Conservation (phyloP, 1,140 invertebrate species). For the Trichonephila clavipes region DNA sequence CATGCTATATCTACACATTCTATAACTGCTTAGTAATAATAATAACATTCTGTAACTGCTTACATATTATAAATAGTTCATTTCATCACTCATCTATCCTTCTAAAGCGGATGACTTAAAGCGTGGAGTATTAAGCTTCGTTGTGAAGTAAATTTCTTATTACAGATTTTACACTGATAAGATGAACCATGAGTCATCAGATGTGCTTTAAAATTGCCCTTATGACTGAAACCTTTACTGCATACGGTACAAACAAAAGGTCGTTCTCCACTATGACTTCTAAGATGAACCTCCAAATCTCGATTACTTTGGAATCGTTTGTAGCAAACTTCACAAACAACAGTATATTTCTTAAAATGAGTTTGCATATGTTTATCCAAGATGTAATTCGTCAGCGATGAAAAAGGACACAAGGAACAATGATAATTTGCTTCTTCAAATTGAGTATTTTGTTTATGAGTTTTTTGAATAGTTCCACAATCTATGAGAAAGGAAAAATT, state of each 20-base stretch:
- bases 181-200: background rate
- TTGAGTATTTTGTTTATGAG: background rate
- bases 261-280: conserved; percentile 82
- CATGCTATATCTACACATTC: no score
- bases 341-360: background rate
- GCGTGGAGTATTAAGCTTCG: background rate
- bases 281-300: conserved; percentile 23
- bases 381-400: background rate
- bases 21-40: no score
- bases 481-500: background rate
- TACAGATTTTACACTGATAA: conserved; percentile 5
- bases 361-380: conserved; percentile 23
- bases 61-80: no score
- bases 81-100: no score
- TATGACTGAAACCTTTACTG: conserved; percentile 19
- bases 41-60: no score
- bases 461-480: background rate
- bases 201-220: conserved; percentile 17
- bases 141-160: background rate
- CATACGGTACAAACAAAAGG: conserved; percentile 83
- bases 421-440: background rate
- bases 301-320: background rate
- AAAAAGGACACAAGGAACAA: conserved; percentile 26
- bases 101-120: background rate
- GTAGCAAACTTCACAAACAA: background rate